These are phyloP conservation scores for Festucalex cinctus DNA, from an alignment of 2,113 vertebrate genomes.

Conservation along the genomic window DNA sequence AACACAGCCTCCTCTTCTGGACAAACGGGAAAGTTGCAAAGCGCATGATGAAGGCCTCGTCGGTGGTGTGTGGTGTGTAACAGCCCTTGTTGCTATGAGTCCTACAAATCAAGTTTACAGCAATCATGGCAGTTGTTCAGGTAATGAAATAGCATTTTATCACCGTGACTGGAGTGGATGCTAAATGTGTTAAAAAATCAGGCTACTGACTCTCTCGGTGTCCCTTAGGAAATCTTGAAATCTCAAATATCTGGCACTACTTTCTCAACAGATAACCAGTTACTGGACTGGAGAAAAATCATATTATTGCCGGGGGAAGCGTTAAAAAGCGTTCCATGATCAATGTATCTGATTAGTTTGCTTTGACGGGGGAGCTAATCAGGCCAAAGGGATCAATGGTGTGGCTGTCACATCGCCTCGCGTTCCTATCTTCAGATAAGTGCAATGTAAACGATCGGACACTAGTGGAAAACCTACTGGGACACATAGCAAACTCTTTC, in stretches of 20 bases:
- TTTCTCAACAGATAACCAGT: slow-evolving; percentile 43
- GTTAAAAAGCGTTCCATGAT: slow-evolving; percentile 64
- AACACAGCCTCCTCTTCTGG: slow-evolving; percentile 72
- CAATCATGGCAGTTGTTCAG: slow-evolving; percentile 15
- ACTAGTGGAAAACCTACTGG: slow-evolving; percentile 59
- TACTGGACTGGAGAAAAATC: slow-evolving; percentile 57
- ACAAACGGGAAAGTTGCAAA: slow-evolving; percentile 45
- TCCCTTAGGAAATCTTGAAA: slow-evolving; percentile 37
- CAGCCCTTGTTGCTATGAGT: slow-evolving; percentile 9
- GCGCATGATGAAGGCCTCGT: background rate
- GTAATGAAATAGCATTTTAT: slow-evolving; percentile 39
- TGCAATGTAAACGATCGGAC: slow-evolving; percentile 64
- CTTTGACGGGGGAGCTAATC: slow-evolving; percentile 64
- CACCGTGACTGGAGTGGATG: slow-evolving; percentile 9
- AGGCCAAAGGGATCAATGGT: slow-evolving; percentile 65
- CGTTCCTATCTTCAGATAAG: slow-evolving; percentile 56
- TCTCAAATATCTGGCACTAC: slow-evolving; percentile 32
- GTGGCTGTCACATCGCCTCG: slow-evolving; percentile 44
- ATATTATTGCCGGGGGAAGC: slow-evolving; percentile 62
- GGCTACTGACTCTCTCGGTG: slow-evolving; percentile 26
- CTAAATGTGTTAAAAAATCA: slow-evolving; percentile 25
- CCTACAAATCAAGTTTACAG: slow-evolving; percentile 17
- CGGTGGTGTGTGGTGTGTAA: slow-evolving; percentile 32
- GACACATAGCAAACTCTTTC: slow-evolving; percentile 61
- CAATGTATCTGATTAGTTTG: slow-evolving; percentile 69